Evolutionary conservation across 2,113 vertebrate genomes (phyloP), one percentile per base, ranked within the genome.

Genomic region (Sorex fumeus): DNA sequence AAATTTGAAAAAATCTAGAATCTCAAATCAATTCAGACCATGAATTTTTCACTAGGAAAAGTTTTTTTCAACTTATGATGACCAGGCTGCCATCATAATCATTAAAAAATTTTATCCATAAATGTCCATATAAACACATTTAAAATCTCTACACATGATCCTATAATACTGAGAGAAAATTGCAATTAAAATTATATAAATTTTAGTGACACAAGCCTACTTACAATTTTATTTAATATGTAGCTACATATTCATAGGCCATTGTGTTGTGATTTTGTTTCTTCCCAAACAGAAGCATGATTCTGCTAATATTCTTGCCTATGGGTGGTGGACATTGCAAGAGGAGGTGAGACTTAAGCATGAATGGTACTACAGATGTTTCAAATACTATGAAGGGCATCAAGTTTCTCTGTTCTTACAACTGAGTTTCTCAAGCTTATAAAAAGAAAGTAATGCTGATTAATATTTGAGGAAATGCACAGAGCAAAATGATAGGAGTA

Each of bases 371-470:
- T 16, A 34, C 15, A 30, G 15, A 6, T 69, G 8, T 64, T 50
- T 45, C 57, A 83, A 13, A 45, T 30, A 23, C 34, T 7, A 13
- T n/a, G 30, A 28, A 60, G 16, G 27, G 5, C 34, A 6, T 12
- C 25, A 36, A 90, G 74, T 74, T 50, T 47, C 77, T 71, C 75
- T 36, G 53, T 84, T 90, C 32, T 74, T 62, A 80, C 11, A 83
- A 53, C 25, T 69, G 50, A 72, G 27, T 76, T 76, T 91, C 60
- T 88, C 70, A 79, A 71, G 75, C 85, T 36, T 85, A 4, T 62
- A 85, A 86, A 10, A 83, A 9, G 4, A 18, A 85, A 76, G 2
- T 34, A 36, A 25, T 25, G 76, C 30, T 3, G 3, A 27, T 88
- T 88, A 84, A 64, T 90, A 90, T 70, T 79, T 81, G 40, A 64